Conservation (phyloP, 2,888 invertebrate genomes). For the Eumerus sabulonum region DNA sequence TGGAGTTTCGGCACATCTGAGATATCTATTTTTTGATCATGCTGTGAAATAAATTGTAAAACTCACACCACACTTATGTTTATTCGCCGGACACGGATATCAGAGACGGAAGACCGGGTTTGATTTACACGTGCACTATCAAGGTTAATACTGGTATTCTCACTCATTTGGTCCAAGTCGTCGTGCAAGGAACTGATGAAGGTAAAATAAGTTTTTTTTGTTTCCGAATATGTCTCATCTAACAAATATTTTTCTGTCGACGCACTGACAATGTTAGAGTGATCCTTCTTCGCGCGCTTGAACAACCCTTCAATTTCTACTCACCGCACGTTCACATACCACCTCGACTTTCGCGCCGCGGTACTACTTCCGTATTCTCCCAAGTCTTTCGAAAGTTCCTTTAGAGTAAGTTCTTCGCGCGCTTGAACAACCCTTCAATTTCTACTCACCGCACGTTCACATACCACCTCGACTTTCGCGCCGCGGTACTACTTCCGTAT, state of each 20-base stretch:
- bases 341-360: conserved; percentile 16
- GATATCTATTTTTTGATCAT: conserved; percentile 7
- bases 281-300: conserved; percentile 5
- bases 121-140: too few relatives aligned
- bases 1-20: conserved; percentile 12
- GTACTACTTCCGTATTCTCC: conserved; percentile 1
- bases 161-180: neutral
- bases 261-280: conserved; percentile 17
- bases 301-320: conserved; percentile 9
- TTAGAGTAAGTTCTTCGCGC: neutral
- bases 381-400: conserved; percentile 8
- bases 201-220: too few relatives aligned
- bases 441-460: conserved; percentile 24
- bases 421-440: conserved; percentile 6
- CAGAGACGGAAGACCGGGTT: neutral
- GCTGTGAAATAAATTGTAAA: too few relatives aligned
- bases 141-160: neutral
- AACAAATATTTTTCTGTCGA: too few relatives aligned
- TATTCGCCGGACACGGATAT: conserved; percentile 5
- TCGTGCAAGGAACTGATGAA: too few relatives aligned
- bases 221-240: too few relatives aligned
- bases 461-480: conserved; percentile 18
- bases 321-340: conserved; percentile 22
- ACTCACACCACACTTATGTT: conserved; percentile 15
- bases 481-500: neutral